Conservation (phyloP, 2,113 vertebrate species). For the Colinus virginianus region DNA sequence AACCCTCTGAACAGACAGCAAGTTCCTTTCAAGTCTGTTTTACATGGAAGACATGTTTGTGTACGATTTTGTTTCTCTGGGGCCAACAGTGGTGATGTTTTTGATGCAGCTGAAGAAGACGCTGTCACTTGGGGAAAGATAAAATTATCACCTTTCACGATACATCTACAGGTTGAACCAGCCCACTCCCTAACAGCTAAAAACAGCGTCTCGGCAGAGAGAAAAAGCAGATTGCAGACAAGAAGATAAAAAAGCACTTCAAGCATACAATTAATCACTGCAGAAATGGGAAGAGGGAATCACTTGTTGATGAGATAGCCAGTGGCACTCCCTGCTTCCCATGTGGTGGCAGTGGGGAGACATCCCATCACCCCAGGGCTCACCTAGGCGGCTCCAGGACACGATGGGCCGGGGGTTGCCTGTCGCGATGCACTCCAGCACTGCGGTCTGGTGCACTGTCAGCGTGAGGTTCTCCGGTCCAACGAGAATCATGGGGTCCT, state of each 20-base stretch:
- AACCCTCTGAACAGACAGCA: conserved; percentile 7
- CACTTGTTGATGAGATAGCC: background rate
- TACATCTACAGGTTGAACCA: conserved; percentile 56
- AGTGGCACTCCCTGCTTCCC: background rate
- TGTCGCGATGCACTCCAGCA: conserved; percentile 97
- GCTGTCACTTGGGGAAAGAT: conserved; percentile 48
- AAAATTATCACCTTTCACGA: conserved; percentile 71
- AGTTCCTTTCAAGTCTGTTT: conserved; percentile 46
- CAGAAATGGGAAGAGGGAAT: background rate
- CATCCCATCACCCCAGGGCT: conserved; percentile 25
- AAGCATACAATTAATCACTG: conserved; percentile 49
- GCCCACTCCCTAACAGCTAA: conserved; percentile 26
- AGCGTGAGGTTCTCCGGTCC: conserved; percentile 98
- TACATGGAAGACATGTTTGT: conserved; percentile 35
- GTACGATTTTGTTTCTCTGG: conserved; percentile 29
- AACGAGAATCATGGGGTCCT: conserved; percentile 95
- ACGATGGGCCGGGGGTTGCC: conserved; percentile 98
- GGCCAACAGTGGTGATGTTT: conserved; percentile 52
- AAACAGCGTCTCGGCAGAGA: conserved; percentile 40
- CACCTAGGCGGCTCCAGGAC: conserved; percentile 98
- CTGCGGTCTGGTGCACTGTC: conserved; percentile 96
- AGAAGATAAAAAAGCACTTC: conserved; percentile 21
- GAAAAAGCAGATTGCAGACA: background rate
- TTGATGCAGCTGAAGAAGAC: conserved; percentile 27
- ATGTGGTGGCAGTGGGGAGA: fast-evolving